Conservation (phyloP, 2,113 vertebrate species). For the Callipepla californica region DNA sequence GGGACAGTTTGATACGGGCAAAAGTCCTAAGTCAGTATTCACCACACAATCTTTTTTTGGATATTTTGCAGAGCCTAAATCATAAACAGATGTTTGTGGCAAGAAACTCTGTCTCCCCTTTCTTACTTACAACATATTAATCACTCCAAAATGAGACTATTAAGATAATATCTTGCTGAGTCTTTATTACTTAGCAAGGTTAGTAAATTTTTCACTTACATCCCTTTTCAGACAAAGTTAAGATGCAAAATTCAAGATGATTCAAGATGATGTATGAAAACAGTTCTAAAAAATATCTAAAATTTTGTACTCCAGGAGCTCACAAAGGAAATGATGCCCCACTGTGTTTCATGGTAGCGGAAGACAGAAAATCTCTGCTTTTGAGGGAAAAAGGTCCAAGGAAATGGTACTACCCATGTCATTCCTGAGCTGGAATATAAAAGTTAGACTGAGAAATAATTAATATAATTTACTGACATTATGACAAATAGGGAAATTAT, state of each 20-base stretch:
- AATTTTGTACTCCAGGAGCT: background rate
- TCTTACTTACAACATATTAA: constrained; percentile 62
- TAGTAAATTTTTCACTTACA: constrained; percentile 48
- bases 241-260: constrained; percentile 6
- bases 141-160: constrained; percentile 57
- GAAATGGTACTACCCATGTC: background rate
- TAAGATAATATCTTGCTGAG: constrained; percentile 69
- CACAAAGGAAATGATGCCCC: background rate
- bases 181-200: constrained; percentile 27
- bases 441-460: background rate
- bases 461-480: background rate
- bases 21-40: constrained; percentile 40
- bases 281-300: background rate
- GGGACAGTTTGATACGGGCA: background rate
- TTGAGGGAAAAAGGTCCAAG: background rate
- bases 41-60: constrained; percentile 26
- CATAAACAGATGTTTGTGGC: constrained; percentile 68
- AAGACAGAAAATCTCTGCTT: background rate
- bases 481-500: background rate
- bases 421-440: background rate
- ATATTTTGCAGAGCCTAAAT: constrained; percentile 64
- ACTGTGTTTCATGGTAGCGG: background rate
- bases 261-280: background rate
- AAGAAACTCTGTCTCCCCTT: constrained; percentile 41
- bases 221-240: constrained; percentile 38